Percentiles rank a stretch among this genome's conserved stretches.
Evolutionary conservation across 2,888 invertebrate genomes (phyloP).

Genomic region (Epinotia bilunana): DNA sequence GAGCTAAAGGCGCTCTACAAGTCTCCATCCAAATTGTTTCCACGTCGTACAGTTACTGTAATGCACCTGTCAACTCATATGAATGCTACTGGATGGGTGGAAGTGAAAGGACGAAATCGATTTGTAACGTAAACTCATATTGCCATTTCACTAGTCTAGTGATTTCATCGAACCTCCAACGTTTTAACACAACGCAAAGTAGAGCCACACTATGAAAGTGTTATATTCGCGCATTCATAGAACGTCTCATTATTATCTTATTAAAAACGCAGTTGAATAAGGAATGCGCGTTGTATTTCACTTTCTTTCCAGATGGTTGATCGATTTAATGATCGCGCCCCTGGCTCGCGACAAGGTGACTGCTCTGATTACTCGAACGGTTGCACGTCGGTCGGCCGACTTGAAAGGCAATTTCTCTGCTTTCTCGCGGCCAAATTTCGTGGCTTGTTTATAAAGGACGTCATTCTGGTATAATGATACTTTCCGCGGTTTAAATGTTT

Average conservation of each 20-base stretch:
- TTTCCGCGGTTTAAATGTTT: background rate
- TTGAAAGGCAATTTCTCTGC: slow-evolving; percentile 55
- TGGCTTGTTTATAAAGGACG: slow-evolving; percentile 38
- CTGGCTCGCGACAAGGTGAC: slow-evolving; percentile 43
- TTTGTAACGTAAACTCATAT: too few relatives aligned
- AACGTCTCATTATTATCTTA: slow-evolving; percentile 7
- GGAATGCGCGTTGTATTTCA: slow-evolving; percentile 26
- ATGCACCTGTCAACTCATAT: background rate
- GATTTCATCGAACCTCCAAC: too few relatives aligned
- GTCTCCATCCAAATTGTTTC: background rate
- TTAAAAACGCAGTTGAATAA: slow-evolving; percentile 24
- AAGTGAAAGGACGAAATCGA: too few relatives aligned
- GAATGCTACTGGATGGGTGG: background rate
- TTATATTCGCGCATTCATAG: background rate
- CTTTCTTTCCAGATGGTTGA: slow-evolving; percentile 48
- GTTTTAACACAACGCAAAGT: background rate
- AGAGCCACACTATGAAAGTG: slow-evolving; percentile 1
- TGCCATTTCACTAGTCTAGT: too few relatives aligned
- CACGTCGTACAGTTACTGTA: background rate
- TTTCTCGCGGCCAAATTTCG: slow-evolving; percentile 52
- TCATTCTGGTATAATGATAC: background rate
- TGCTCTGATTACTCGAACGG: slow-evolving; percentile 58
- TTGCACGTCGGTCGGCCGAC: slow-evolving; percentile 39
- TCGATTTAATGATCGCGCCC: slow-evolving; percentile 49
- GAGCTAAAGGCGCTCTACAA: background rate